Evolutionary conservation across 1,140 invertebrate species (phyloP).

Genomic region (Drosophila santomea): DNA sequence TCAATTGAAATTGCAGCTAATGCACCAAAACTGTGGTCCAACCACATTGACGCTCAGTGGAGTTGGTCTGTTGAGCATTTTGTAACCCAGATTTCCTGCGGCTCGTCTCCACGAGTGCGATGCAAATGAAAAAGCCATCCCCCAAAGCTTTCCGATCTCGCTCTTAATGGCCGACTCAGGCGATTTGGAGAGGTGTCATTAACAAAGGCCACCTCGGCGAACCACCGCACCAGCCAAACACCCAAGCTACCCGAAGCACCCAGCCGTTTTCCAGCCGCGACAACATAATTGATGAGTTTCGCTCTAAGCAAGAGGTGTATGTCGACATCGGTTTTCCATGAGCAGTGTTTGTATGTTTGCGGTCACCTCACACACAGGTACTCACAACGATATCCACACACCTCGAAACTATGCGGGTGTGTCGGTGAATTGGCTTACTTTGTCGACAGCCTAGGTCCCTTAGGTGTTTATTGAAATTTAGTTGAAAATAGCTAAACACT

Average conservation of each 20-base stretch:
- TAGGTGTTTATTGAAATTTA: constrained; percentile 81
- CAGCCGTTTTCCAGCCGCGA: constrained; percentile 56
- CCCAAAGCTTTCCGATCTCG: constrained; percentile 4
- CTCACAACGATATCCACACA: constrained; percentile 24
- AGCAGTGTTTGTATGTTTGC: constrained; percentile 60
- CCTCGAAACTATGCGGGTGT: constrained; percentile 16
- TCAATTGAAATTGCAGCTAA: not conserved
- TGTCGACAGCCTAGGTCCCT: constrained; percentile 75
- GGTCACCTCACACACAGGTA: constrained; percentile 37
- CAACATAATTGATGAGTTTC: constrained; percentile 81
- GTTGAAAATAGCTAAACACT: constrained; percentile 75
- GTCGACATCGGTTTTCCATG: constrained; percentile 47
- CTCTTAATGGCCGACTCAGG: not conserved
- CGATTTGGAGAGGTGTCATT: constrained; percentile 57
- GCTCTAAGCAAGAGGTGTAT: constrained; percentile 55
- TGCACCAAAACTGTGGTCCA: not conserved
- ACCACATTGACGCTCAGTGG: not conserved
- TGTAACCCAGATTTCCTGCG: constrained; percentile 1
- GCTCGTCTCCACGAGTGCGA: not conserved
- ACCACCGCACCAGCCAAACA: constrained; percentile 1
- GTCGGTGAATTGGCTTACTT: constrained; percentile 77
- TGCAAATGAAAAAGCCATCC: constrained; percentile 25
- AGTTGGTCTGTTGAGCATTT: constrained; percentile 5
- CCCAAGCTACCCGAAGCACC: not conserved
- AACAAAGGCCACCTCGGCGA: constrained; percentile 44